Evolutionary conservation across 2,797 vertebrate species (phyloP).

Genomic region (Telmatherina bonti): DNA sequence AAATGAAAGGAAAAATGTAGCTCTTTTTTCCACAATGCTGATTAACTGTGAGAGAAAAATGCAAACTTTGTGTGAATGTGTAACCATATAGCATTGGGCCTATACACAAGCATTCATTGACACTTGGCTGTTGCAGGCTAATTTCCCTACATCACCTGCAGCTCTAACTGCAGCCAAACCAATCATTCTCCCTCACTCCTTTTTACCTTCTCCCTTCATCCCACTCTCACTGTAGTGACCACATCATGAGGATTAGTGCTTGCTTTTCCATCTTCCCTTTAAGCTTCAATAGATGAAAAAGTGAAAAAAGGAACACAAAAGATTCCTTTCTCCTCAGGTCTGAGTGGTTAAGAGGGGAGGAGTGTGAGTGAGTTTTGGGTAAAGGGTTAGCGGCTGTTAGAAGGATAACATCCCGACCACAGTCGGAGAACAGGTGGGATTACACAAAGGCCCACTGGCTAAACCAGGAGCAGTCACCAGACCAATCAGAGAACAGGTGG

Average conservation of each 20-base stretch:
- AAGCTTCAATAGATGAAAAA: constrained; percentile 24
- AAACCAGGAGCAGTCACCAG: constrained; percentile 41
- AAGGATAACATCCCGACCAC: constrained; percentile 67
- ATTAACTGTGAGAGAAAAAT: constrained; percentile 5
- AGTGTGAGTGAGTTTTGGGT: constrained; percentile 34
- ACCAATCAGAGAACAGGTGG: constrained; percentile 49
- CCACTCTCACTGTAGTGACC: constrained; percentile 27
- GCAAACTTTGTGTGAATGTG: constrained; percentile 35
- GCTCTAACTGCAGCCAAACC: constrained; percentile 31
- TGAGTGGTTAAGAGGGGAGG: constrained; percentile 27
- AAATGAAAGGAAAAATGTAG: background rate
- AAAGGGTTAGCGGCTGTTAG: constrained; percentile 47
- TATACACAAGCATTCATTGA: constrained; percentile 16
- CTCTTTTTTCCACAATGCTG: background rate
- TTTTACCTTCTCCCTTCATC: background rate
- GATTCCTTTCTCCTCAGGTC: constrained; percentile 62
- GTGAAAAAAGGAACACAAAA: constrained; percentile 56
- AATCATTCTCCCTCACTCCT: background rate
- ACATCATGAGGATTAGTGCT: constrained; percentile 39
- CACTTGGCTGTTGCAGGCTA: constrained; percentile 52
- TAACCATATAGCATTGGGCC: constrained; percentile 44
- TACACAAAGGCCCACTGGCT: constrained; percentile 55
- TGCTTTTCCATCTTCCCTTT: constrained; percentile 9
- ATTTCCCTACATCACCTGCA: constrained; percentile 54
- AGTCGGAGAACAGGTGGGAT: constrained; percentile 79